phyloP scores from a whole-genome alignment of 2,797 vertebrate genomes.

The Luscinia luscinia region DNA sequence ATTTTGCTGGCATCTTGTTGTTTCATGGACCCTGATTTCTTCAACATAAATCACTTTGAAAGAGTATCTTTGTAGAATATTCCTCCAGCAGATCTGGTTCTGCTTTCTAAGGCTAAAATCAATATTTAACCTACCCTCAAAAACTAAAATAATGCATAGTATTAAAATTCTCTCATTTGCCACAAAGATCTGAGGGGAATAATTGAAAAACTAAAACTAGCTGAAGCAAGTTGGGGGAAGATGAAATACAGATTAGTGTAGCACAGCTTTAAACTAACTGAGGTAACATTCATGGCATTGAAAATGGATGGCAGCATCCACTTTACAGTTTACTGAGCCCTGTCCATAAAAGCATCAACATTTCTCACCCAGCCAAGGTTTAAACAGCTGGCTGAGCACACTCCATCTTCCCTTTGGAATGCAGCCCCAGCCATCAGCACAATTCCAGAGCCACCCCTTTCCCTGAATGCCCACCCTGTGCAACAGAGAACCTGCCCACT shows the following conservation, averaged over 20 bases:
- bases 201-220: neutral
- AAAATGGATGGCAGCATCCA: conserved; percentile 35
- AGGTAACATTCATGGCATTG: neutral
- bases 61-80: neutral
- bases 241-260: neutral
- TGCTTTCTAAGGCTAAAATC: neutral
- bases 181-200: neutral
- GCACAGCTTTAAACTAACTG: conserved; percentile 26
- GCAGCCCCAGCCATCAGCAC: neutral
- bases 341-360: conserved; percentile 53
- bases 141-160: neutral
- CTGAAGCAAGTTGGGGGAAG: neutral
- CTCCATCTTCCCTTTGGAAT: neutral
- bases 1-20: neutral
- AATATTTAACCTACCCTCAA: neutral
- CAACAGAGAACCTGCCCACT: neutral
- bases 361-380: conserved; percentile 58
- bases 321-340: conserved; percentile 61
- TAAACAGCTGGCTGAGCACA: neutral
- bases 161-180: neutral
- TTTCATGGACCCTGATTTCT: neutral
- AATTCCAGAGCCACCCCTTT: neutral
- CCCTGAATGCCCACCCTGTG: neutral
- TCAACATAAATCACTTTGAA: neutral
- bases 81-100: neutral